Percentiles rank a stretch among this genome's conserved stretches.
These are phyloP conservation scores for Spilogale gracilis DNA, from an alignment of 2,113 vertebrate species.

Conservation along the genomic window DNA sequence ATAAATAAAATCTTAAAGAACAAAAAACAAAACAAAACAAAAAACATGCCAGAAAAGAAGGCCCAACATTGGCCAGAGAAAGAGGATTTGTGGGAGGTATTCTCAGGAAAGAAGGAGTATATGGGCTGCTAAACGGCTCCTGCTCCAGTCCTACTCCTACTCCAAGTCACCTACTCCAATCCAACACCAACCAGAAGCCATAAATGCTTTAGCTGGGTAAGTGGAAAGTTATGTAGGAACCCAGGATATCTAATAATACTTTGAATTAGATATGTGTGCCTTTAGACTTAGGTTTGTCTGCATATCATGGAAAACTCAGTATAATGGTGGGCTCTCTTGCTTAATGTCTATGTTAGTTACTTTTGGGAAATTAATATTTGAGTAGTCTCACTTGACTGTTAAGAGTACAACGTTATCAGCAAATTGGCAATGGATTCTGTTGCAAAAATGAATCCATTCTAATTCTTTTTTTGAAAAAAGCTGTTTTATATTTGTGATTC, in stretches of 20 bases:
- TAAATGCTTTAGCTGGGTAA: neutral
- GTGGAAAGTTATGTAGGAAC: neutral
- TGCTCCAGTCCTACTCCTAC: too few species aligned
- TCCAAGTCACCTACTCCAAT: too few species aligned
- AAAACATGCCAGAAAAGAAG: neutral
- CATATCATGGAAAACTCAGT: neutral
- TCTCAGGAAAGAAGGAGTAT: neutral
- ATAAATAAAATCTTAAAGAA: neutral
- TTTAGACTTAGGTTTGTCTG: neutral
- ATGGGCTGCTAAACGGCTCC: neutral
- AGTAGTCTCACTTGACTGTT: constrained; percentile 36
- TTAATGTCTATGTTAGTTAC: neutral
- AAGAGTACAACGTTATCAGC: neutral
- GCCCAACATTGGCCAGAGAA: neutral
- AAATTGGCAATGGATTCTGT: constrained; percentile 41
- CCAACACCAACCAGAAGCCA: neutral
- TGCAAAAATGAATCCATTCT: constrained; percentile 54
- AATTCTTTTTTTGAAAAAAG: constrained; percentile 23
- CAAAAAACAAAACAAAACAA: neutral
- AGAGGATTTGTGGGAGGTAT: neutral
- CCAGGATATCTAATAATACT: neutral
- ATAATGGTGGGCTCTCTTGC: neutral
- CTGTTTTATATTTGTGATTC: constrained; percentile 51
- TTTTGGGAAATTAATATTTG: constrained; percentile 40
- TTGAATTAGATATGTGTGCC: neutral